Base-by-base conservation (phyloP, 2,888 invertebrate genomes). In the Zeuzera pyrina region DNA sequence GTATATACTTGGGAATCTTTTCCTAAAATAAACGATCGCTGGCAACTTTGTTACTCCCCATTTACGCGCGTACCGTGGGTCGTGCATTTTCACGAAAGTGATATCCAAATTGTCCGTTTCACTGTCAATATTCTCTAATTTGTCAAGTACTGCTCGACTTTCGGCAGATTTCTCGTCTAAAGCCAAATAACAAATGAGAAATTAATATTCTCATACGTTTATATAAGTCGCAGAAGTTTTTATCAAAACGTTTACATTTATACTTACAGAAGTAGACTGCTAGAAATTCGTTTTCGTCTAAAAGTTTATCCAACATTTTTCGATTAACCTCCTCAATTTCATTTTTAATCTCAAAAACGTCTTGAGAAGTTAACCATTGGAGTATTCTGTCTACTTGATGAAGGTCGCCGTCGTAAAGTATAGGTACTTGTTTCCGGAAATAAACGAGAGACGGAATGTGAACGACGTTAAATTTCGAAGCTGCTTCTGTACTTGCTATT, bases 321-420 rank as follows among this genome's bases (percentile, higher is more conserved):
- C 94, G 90, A 71, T 97, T 97, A 5, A 98, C 97, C 67, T 97
- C 97, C 68, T 97, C 97, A 57, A 97, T 97, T 87, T 96, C 96
- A 61, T 95, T 96, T 84, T 95, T 95, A 32, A 96, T 91, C 76
- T 96, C 95, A 76, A 96, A 95, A 32, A 95, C 94, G 63, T 96
- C 96, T 60, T 96, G 95, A 29, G 95, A 95, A 14, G 96, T 96
- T 24, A 96, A 76, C 96, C 96, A 96, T 41, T 91, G 88, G 3
- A 96, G 79, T 12, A 96, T 88, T 61, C 89, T 90, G 31, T 94
- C 94, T 21, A 92, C 92, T 67, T 96, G 95, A 41, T 89, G 90
- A 21, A 96, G 74, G 61, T 96, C 96, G 3, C 96, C 95, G 50
- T 96, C 96, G 61, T 94, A 96, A 3, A 94, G 84, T 69, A 95